Conservation (phyloP, 35 echinoderm and acorn worm genomes). For the Acanthaster planci region DNA sequence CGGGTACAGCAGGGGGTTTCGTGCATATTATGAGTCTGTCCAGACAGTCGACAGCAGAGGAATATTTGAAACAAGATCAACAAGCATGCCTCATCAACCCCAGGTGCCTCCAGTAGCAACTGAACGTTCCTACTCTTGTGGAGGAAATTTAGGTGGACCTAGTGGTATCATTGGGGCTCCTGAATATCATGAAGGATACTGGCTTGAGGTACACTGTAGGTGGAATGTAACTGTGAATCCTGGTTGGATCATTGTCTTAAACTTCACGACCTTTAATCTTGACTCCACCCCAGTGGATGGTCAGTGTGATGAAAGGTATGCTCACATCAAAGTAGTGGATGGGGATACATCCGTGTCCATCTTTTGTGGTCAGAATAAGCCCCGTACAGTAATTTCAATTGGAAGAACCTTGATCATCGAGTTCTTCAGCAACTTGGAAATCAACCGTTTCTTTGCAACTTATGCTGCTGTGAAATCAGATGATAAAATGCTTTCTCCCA, state of each 20-base stretch:
- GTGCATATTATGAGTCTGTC: neutral
- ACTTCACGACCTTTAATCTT: neutral
- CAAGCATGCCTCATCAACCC: no score
- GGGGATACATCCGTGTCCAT: neutral
- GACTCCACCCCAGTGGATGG: neutral
- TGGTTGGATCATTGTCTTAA: constrained; percentile 4
- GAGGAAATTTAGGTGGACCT: neutral
- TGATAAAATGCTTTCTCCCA: neutral
- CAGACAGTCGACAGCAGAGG: neutral
- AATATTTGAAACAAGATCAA: no score
- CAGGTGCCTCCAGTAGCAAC: neutral
- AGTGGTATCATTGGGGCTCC: neutral
- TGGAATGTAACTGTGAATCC: neutral
- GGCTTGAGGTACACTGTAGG: neutral
- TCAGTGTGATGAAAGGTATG: constrained; percentile 4
- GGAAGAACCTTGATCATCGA: neutral
- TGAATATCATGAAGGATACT: neutral
- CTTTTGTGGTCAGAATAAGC: neutral
- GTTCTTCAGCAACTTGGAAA: neutral
- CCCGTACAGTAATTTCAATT: neutral
- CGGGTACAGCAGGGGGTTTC: neutral
- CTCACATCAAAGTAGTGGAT: constrained; percentile 3
- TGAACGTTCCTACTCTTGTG: neutral
- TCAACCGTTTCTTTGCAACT: neutral
- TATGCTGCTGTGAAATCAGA: neutral